Base-by-base conservation (phyloP, 2,113 vertebrate genomes). In the Pseudolaguvia tuberculata region DNA sequence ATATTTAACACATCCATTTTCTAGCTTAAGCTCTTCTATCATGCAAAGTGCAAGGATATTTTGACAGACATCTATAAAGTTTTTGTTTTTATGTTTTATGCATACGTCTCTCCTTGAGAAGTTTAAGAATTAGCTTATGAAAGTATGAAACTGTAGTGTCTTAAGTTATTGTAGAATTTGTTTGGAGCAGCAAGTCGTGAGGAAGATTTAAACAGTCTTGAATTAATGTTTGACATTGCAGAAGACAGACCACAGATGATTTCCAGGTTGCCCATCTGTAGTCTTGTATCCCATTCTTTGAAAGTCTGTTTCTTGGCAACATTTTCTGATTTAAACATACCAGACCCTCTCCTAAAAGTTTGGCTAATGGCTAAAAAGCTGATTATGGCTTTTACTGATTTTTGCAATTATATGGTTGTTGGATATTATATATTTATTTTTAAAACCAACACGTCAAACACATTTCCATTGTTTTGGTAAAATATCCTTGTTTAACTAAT, bases 1-100 rank as follows among this genome's bases (percentile, higher is more conserved):
- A 93, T 61, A 55, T 23, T 4, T 47, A 72, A 12, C 17, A 25
- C 29, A 25, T 48, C 21, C 3, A 11, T 14, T 25, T 47, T 45
- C 5, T 15, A 66, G 23, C 13, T 14, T 0, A 56, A n/a, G 2
- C 2, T 7, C 53, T 23, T 5, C 8, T 8, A 42, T 8, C 5
- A 9, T 6, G 31, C 39, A 42, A 42, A 42, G 39, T 63, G 4
- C 39, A 45, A 45, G 18, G 15, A 45, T 35, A 35, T 23, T 39
- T 39, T 14, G 1, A 42, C 18, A 21, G 39, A 42, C 8, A 42
- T 42, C 39, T 42, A 6, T 35, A 35, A 3, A 35, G 31, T 35
- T 35, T 35, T 35, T 42, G 5, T 8, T 1, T 42, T 8, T 7
- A 15, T 62, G 7, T 27, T 35, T 35, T 42, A 15, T 62, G 7